Conservation (phyloP, 2,113 vertebrate genomes). For the Chloebia gouldiae region DNA sequence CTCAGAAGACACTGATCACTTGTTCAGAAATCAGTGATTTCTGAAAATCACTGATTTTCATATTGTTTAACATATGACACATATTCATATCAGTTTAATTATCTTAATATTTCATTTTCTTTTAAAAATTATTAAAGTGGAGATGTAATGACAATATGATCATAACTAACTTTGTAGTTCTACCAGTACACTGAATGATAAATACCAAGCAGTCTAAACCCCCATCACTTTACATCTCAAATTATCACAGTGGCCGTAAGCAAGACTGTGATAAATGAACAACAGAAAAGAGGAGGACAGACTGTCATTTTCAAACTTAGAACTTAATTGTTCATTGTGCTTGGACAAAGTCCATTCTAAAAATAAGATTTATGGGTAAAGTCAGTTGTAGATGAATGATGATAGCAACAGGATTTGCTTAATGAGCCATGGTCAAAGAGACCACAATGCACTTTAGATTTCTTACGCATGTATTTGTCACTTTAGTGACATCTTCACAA, state of each 20-base stretch:
- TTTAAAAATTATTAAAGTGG: not conserved
- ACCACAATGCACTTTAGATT: not conserved
- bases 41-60: not conserved
- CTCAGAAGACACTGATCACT: not conserved
- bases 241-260: not conserved
- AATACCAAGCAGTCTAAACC: not conserved
- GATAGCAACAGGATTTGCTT: not conserved
- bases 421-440: not conserved
- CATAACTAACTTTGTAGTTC: not conserved
- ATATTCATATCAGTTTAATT: not conserved
- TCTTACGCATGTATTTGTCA: not conserved
- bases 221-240: not conserved
- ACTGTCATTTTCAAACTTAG: not conserved
- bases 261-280: constrained; percentile 14
- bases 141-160: not conserved
- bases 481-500: not conserved
- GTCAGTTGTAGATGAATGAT: not conserved
- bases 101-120: not conserved
- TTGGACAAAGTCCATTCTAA: not conserved
- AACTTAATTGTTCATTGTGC: not conserved
- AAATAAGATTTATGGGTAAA: not conserved
- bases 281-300: not conserved
- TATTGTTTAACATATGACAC: not conserved
- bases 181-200: not conserved
- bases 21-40: too few relatives aligned